These are phyloP conservation scores for Poeciliopsis gracilis DNA, from an alignment of 2,797 vertebrate species.

Conservation along the genomic window DNA sequence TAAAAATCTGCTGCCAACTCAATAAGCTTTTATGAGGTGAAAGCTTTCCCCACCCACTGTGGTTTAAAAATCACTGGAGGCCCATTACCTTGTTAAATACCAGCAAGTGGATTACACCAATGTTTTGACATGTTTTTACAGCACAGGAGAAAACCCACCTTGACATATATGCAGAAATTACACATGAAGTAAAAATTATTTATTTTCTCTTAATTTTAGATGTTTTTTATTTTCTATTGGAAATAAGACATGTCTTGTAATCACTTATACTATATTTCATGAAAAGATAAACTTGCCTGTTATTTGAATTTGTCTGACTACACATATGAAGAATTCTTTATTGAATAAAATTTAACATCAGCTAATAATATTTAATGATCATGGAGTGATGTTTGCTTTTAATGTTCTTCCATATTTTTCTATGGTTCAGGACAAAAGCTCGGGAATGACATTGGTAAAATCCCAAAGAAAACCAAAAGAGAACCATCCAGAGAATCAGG, in stretches of 20 bases:
- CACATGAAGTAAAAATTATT: constrained; percentile 23
- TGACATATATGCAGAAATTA: constrained; percentile 17
- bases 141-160: constrained; percentile 22
- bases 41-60: constrained; percentile 30
- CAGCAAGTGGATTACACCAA: constrained; percentile 34
- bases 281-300: not conserved
- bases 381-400: not conserved
- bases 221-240: not conserved
- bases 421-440: not conserved
- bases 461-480: not conserved
- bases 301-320: not conserved
- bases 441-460: not conserved
- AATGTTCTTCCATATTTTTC: not conserved
- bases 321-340: not conserved
- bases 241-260: not conserved
- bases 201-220: constrained; percentile 5
- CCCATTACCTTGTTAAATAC: constrained; percentile 41
- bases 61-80: constrained; percentile 45
- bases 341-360: not conserved
- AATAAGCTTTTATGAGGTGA: constrained; percentile 28
- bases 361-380: not conserved
- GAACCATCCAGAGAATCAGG: not conserved
- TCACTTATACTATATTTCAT: not conserved
- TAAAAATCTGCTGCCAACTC: constrained; percentile 27
- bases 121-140: constrained; percentile 40